A percentile compares a stretch with the other conserved stretches of the same genome.
Conservation (phyloP, 2,797 vertebrate species). For the Carduelis carduelis region DNA sequence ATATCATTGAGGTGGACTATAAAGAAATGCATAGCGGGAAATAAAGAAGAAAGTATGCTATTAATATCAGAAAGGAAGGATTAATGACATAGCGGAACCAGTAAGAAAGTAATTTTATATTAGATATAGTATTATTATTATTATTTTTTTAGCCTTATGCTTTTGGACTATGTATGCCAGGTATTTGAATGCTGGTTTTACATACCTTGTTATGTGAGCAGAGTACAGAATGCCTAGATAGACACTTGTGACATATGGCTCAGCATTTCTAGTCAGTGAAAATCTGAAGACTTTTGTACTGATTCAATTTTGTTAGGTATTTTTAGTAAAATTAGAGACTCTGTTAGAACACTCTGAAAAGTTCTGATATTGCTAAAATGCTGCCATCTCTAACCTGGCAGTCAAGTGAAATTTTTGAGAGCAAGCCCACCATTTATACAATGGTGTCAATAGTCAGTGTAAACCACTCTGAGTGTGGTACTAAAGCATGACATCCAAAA, state of each 20-base stretch:
- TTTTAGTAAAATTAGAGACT: conserved; percentile 10
- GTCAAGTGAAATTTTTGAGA: neutral
- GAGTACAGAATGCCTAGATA: neutral
- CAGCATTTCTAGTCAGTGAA: neutral
- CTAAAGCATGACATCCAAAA: neutral
- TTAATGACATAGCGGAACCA: neutral
- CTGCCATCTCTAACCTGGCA: neutral
- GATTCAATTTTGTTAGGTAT: neutral
- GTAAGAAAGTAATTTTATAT: neutral
- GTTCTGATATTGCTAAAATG: neutral
- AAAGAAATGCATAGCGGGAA: neutral
- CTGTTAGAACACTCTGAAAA: neutral
- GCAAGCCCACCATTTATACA: neutral
- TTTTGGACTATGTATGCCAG: neutral
- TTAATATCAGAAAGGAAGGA: neutral
- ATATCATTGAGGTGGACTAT: neutral
- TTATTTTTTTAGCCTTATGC: neutral
- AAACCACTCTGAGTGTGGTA: neutral
- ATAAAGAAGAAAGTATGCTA: neutral
- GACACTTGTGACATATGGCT: neutral
- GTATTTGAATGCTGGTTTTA: neutral
- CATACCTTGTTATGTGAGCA: neutral
- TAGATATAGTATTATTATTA: neutral
- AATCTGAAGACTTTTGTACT: neutral
- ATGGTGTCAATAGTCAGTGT: neutral